Evolutionary conservation across 2,888 invertebrate species (phyloP), one percentile per base, ranked within the genome.

Genomic region (Tenthredo scrophulariae): DNA sequence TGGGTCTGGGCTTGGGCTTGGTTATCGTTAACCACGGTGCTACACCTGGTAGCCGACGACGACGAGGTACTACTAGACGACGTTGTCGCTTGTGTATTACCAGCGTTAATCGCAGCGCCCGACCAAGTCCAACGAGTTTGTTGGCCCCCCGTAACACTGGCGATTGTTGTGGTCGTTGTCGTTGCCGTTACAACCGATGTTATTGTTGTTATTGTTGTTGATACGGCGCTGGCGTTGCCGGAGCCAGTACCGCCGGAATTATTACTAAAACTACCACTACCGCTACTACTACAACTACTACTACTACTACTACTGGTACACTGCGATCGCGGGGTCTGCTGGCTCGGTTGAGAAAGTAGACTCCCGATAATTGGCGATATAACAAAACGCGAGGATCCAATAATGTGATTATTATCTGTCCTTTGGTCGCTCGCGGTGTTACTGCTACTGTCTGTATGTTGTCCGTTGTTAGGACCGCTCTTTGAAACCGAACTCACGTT

Each of bases 371-470:
- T 87, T 85, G 92, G 90, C 37, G 89, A 90, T 86, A 93, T 89
- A 85, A 89, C 88, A 86, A 93, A 92, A 85, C 90, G 92, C 87
- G 93, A 93, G 88, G 92, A 91, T 86, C 93, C 92, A 84, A 90
- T 86, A 79, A 90, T 90, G 0, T 65, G 83, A 46, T 50, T 50
- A 85, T 67, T 33, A 33, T 90, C 89, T 91, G 91, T 92, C 91
- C 91, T 89, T 87, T 88, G 88, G 79, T 90, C 89, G 88, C 86
- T 88, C 84, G 86, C 85, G 87, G 85, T 88, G 87, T 88, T 88
- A 87, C 84, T 88, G 87, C 87, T 88, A 9, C 4, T 74, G 83
- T 91, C 90, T 86, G 88, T 88, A 85, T 80, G 58, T 80, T 87
- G 86, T 85, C 88, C 89, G 1, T 70, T 83, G 13, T 62, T 62